Conservation (phyloP, 2,888 invertebrate genomes). For the Neuroscelio doddi region DNA sequence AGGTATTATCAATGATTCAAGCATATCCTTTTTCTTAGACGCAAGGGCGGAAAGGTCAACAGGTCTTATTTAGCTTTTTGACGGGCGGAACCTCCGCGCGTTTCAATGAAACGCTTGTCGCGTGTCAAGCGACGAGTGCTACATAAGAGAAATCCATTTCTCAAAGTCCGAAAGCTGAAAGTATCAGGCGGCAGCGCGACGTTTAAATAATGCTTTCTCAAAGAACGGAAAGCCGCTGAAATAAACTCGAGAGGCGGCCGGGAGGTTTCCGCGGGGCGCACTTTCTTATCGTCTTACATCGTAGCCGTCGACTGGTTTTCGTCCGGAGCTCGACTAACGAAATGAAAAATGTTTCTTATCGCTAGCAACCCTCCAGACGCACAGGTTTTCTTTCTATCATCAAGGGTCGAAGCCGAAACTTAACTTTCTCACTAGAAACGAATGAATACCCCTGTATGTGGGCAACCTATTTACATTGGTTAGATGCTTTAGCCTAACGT, state of each 20-base stretch:
- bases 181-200: conserved; percentile 31
- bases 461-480: background rate
- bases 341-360: conserved; percentile 43
- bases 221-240: conserved; percentile 36
- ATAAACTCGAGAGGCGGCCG: conserved; percentile 32
- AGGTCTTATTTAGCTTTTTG: conserved; percentile 16
- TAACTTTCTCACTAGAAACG: background rate
- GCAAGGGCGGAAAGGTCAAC: conserved; percentile 13
- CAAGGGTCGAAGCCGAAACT: conserved; percentile 8
- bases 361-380: conserved; percentile 18
- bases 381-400: conserved; percentile 16
- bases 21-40: too few species aligned
- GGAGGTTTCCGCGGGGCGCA: conserved; percentile 32
- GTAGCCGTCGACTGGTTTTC: conserved; percentile 30
- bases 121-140: conserved; percentile 23
- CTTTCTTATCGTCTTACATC: conserved; percentile 39
- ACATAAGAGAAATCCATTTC: conserved; percentile 38
- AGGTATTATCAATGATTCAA: too few species aligned
- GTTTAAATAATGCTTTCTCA: conserved; percentile 38
- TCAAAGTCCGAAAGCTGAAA: conserved; percentile 34
- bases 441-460: background rate
- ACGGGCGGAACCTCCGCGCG: conserved; percentile 13
- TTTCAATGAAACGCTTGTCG: conserved; percentile 34
- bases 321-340: conserved; percentile 27
- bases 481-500: too few species aligned